A percentile compares a stretch with the other conserved stretches of the same genome.
Conservation (phyloP, 2,888 invertebrate genomes). For the Mesoligia furuncula region DNA sequence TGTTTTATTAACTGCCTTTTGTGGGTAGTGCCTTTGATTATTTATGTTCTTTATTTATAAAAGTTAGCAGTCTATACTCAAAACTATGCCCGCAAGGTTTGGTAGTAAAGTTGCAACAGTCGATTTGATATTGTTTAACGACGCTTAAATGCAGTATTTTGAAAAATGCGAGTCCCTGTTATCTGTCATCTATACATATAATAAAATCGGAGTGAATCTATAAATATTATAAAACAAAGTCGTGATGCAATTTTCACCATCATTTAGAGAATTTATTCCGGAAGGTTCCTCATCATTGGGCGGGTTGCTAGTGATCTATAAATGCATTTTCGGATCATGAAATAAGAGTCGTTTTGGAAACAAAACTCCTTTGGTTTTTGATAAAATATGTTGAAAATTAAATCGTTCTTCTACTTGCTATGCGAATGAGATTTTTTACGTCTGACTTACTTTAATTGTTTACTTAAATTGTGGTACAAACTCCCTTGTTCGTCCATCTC, state of each 20-base stretch:
- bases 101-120: not conserved
- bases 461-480: not conserved
- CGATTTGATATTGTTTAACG: not conserved
- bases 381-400: not conserved
- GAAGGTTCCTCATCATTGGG: not conserved
- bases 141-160: not conserved
- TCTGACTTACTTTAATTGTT: not conserved
- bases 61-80: not conserved
- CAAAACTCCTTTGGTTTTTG: not conserved
- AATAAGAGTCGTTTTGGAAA: not conserved
- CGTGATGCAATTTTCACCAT: not conserved
- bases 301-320: not conserved
- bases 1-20: conserved; percentile 55
- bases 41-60: conserved; percentile 2
- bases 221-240: not conserved
- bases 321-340: not conserved
- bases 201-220: not conserved
- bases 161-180: not conserved
- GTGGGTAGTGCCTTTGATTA: conserved; percentile 15
- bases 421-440: not conserved
- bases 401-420: not conserved
- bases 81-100: not conserved
- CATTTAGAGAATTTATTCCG: not conserved
- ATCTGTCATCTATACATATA: not conserved
- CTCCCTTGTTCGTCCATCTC: too few relatives aligned